These are phyloP conservation scores for Sycophaga agraensis DNA, from an alignment of 1,140 invertebrate species.

Conservation along the genomic window DNA sequence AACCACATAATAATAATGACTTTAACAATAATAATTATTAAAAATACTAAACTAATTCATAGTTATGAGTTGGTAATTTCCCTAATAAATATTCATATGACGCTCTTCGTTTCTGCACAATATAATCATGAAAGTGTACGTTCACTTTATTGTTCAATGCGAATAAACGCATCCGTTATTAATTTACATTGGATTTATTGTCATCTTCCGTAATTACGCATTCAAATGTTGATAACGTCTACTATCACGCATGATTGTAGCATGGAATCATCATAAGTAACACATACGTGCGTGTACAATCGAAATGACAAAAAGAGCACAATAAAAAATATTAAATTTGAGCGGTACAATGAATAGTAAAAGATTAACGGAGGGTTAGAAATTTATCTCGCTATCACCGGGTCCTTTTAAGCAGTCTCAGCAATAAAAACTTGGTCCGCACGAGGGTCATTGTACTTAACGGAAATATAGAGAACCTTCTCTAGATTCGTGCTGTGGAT, in stretches of 20 bases:
- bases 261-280: slow-evolving; percentile 5
- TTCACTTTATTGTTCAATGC: neutral
- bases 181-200: slow-evolving; percentile 4
- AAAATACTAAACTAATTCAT: too few species aligned
- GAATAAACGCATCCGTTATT: neutral
- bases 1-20: too few species aligned
- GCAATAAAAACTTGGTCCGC: slow-evolving; percentile 3
- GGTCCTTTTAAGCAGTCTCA: neutral
- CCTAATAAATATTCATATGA: too few species aligned
- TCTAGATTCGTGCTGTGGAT: neutral
- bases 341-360: too few species aligned
- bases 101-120: neutral
- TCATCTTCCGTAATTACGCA: neutral
- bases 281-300: neutral
- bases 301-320: neutral
- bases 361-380: too few species aligned
- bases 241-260: neutral
- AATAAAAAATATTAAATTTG: neutral
- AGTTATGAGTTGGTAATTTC: too few species aligned
- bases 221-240: neutral
- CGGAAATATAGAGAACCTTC: neutral
- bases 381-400: slow-evolving; percentile 2
- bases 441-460: neutral
- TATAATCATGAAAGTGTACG: neutral
- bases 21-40: too few species aligned